These are phyloP conservation scores for Anastrepha ludens DNA, from an alignment of 1,140 invertebrate species.

Conservation along the genomic window DNA sequence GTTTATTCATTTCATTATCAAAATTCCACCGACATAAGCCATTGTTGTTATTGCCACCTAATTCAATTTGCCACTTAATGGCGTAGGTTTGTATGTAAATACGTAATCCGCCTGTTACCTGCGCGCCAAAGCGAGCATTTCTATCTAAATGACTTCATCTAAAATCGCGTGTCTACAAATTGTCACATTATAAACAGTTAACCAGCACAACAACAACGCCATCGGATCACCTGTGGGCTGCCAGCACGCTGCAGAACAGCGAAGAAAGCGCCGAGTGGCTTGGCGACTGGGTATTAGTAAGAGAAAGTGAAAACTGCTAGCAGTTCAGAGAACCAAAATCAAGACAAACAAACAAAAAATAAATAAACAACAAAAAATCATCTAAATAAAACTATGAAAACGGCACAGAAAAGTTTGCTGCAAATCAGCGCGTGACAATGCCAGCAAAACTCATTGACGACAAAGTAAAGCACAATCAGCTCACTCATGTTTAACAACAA, in stretches of 20 bases:
- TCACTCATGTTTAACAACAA: constrained; percentile 65
- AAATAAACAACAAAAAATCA: background rate
- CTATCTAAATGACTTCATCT: constrained; percentile 43
- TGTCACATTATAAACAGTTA: constrained; percentile 21
- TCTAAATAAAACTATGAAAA: constrained; percentile 11
- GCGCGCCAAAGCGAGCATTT: constrained; percentile 2
- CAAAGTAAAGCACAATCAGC: constrained; percentile 55
- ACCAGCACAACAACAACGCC: background rate
- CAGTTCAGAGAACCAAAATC: background rate
- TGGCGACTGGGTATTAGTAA: background rate
- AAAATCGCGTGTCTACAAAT: constrained; percentile 51
- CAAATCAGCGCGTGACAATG: constrained; percentile 47
- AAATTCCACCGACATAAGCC: background rate
- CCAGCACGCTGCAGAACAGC: background rate
- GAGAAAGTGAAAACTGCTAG: constrained; percentile 32
- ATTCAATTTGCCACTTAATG: constrained; percentile 37
- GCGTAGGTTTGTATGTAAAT: background rate
- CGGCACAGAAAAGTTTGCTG: constrained; percentile 4
- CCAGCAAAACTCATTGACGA: constrained; percentile 23
- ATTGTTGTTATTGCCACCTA: constrained; percentile 33
- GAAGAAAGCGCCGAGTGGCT: background rate
- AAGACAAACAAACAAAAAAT: background rate
- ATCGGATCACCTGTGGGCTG: background rate
- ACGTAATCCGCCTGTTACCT: background rate
- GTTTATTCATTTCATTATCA: background rate